phyloP scores from a whole-genome alignment of 2,113 vertebrate species.

The Eolophus roseicapilla region DNA sequence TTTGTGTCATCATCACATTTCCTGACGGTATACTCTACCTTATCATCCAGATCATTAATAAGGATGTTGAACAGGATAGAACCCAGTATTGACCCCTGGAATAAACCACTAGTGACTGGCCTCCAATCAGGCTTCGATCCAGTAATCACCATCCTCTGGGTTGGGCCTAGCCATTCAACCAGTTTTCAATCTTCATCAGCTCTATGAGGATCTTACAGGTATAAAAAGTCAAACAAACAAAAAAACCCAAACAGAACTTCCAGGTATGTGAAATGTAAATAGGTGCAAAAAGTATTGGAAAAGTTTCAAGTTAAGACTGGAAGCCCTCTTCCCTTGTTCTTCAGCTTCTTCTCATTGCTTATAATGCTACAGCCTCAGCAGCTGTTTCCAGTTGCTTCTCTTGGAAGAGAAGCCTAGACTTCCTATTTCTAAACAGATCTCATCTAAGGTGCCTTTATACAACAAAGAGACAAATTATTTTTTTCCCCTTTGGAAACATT shows the following conservation, averaged over 20 bases:
- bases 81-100: background rate
- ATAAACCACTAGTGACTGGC: background rate
- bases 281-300: background rate
- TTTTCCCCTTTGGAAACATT: background rate
- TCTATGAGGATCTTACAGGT: background rate
- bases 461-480: background rate
- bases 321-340: background rate
- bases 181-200: background rate
- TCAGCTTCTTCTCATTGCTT: background rate
- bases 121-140: background rate
- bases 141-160: background rate
- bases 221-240: background rate
- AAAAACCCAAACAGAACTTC: background rate
- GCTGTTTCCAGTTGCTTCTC: background rate
- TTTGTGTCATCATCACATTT: background rate
- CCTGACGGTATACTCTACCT: background rate
- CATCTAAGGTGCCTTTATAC: background rate
- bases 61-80: background rate
- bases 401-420: background rate
- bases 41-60: background rate
- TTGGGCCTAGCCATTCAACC: background rate
- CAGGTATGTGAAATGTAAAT: background rate
- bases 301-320: background rate
- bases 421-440: background rate
- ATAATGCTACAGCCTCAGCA: background rate